Evolutionary conservation across 2,797 vertebrate species (phyloP), one percentile per base, ranked within the genome.

Genomic region (Pristis pectinata): DNA sequence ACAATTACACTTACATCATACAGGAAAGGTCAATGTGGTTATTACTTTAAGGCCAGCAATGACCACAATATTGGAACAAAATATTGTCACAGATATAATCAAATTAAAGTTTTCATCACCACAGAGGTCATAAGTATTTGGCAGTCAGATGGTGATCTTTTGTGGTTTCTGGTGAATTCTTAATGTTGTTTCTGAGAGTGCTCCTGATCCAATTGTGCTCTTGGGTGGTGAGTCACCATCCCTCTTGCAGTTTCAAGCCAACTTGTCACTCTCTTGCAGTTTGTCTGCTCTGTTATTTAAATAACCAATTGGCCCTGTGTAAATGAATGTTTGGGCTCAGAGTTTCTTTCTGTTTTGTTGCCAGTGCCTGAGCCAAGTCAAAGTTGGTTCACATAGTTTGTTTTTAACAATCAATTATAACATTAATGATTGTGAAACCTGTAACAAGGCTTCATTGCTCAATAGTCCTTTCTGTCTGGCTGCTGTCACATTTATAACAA

Each of bases 31-130:
- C 59, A 91, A 37, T 91, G 87, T 10, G 87, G n/a, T 67, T 91
- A 41, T 61, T 64, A 67, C 34, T 91, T 91, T 27, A 91, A 64
- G 44, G 87, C 64, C 61, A 91, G 61, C 37, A 91, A 91, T 67
- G 61, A 91, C 87, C 87, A 91, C 61, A 91, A 41, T 67, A 67
- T 89, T 49, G 92, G 70, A 72, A 74, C 92, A 72, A 74, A 74
- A 72, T 44, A 74, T 53, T 76, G 37, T 72, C 74, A 34, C 70
- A 53, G 37, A 34, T 53, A 53, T 56, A 76, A 94, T 94, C 22
- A 34, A 76, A 72, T 94, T 72, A 27, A 94, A 76, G 41, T 44
- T 94, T 72, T 76, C 70, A 94, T 19, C 92, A 49, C 70, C 15
- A 76, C 41, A 94, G 49, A 67, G 44, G 70, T 76, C 49, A 44